Percentiles rank a stretch among this genome's conserved stretches.
phyloP scores from a whole-genome alignment of 1,140 invertebrate genomes.

The Brachionus calyciflorus region DNA sequence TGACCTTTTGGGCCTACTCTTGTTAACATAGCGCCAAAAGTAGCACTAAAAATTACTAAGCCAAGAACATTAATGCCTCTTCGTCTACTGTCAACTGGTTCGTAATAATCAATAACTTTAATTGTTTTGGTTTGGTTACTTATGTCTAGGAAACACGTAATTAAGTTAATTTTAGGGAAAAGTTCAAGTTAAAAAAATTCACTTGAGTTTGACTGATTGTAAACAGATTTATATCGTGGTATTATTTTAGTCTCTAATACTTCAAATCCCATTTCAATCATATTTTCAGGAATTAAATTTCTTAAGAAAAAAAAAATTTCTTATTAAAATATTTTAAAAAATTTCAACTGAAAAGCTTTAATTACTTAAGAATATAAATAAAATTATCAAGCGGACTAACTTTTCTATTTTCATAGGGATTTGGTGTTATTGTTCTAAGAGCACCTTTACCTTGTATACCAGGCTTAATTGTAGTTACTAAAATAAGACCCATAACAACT shows the following conservation, averaged over 20 bases:
- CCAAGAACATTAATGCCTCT: slow-evolving; percentile 51
- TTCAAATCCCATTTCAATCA: slow-evolving; percentile 49
- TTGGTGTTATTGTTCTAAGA: not conserved
- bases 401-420: slow-evolving; percentile 24
- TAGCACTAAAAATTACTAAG: slow-evolving; percentile 50
- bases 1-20: slow-evolving; percentile 50
- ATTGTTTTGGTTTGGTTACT: not conserved
- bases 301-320: not conserved
- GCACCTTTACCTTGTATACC: slow-evolving; percentile 49
- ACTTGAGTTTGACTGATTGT: not conserved
- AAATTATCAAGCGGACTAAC: slow-evolving; percentile 49
- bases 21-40: slow-evolving; percentile 49
- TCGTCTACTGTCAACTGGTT: not conserved
- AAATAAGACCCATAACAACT: slow-evolving; percentile 62
- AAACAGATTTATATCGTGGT: slow-evolving; percentile 43
- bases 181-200: not conserved
- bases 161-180: not conserved
- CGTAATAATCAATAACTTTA: not conserved
- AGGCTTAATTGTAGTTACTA: slow-evolving; percentile 62
- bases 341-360: no score
- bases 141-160: not conserved
- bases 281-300: slow-evolving; percentile 50
- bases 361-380: slow-evolving; percentile 48
- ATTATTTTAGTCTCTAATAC: not conserved
- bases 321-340: not conserved